Evolutionary conservation across 23 tunicate genomes (phyloP).

Genomic region (Trididemnum clinides): DNA sequence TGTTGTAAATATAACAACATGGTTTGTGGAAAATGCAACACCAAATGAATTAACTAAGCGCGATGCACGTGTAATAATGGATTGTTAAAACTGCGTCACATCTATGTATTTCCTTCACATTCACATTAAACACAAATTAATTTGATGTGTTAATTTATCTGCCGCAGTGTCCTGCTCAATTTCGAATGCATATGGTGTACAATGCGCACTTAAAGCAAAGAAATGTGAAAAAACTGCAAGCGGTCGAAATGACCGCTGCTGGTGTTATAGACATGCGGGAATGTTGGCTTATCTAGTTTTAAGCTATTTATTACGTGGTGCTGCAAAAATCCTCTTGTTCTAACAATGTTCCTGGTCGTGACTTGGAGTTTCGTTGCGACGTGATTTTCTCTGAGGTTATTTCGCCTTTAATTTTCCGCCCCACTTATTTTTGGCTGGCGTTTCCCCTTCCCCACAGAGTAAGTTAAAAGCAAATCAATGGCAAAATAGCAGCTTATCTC

Average conservation of each 20-base stretch:
- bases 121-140: neutral
- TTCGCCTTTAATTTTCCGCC: too few species aligned
- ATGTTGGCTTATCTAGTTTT: neutral
- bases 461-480: too few species aligned
- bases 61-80: neutral
- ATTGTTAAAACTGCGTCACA: neutral
- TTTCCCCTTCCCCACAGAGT: too few species aligned
- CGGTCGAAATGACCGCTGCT: neutral
- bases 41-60: neutral
- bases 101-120: neutral
- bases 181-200: neutral
- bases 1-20: too few species aligned
- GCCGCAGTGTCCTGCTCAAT: neutral
- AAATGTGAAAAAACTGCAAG: neutral
- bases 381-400: too few species aligned
- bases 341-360: too few species aligned
- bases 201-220: neutral
- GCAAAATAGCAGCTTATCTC: too few species aligned
- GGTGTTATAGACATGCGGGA: neutral
- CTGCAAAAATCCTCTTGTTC: too few species aligned
- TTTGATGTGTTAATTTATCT: neutral
- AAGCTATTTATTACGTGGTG: too few species aligned
- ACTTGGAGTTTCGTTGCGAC: too few species aligned
- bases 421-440: too few species aligned
- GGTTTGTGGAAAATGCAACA: neutral